phyloP scores from a whole-genome alignment of 2,797 vertebrate species.

The Heterohyrax brucei region DNA sequence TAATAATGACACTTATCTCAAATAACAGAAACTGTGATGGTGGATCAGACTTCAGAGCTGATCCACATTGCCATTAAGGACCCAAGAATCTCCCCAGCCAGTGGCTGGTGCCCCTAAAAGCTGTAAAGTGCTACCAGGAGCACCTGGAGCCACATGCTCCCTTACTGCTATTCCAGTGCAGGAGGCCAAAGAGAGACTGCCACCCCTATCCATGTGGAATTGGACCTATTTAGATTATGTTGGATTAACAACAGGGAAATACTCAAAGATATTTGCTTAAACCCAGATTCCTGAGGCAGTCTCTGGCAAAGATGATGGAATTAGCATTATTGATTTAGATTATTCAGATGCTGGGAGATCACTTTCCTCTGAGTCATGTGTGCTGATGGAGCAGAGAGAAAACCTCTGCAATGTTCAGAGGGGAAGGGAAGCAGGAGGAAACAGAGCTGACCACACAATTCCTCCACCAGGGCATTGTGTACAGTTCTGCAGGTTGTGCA shows the following conservation, averaged over 20 bases:
- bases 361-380: not conserved
- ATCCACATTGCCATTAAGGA: not conserved
- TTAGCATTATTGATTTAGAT: not conserved
- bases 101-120: not conserved
- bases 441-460: not conserved
- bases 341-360: not conserved
- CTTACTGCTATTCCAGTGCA: not conserved
- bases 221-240: not conserved
- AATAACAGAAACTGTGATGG: not conserved
- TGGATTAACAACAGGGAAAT: not conserved
- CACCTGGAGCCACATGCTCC: not conserved
- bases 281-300: slow-evolving; percentile 13
- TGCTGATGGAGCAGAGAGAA: not conserved
- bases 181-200: not conserved
- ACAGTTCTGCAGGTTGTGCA: not conserved
- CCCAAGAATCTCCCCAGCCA: not conserved
- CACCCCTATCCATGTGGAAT: not conserved
- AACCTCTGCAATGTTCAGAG: not conserved
- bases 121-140: not conserved
- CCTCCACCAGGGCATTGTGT: not conserved
- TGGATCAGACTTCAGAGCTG: not conserved
- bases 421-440: not conserved
- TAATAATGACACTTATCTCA: not conserved
- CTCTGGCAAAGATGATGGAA: not conserved
- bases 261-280: not conserved